Base-by-base conservation (phyloP, 2,888 invertebrate genomes). In the Sinhomidia bicolor region DNA sequence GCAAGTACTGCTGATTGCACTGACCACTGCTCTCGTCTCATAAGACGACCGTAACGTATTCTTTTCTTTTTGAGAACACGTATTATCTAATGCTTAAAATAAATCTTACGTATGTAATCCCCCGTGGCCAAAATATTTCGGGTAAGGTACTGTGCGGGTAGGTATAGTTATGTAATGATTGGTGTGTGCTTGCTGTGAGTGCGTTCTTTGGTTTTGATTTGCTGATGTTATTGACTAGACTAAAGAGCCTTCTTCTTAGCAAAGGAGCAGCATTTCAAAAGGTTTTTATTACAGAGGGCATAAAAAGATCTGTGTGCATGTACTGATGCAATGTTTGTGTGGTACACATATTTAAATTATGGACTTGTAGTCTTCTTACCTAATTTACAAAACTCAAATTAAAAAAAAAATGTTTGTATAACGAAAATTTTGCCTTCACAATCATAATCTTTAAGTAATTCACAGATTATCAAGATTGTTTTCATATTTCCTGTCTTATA, bases 401-500 rank as follows among this genome's bases (percentile, higher is more conserved):
- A 14, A 47, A 47, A 4, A 47, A 47, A 47, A 2, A 2, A 47
- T 14, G 36, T 36, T n/a, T n/a, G n/a, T n/a, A n/a, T n/a, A 51
- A 9, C 51, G n/a, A 14, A 51, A 10, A 51, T 9, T n/a, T 41
- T 41, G 41, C 51, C 51, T 4, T 51, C n/a, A n/a, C 17, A n/a
- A 4, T 17, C 65, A 65, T 32, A 6, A 23, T 26, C 10, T 26
- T 26, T 17, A 60, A 60, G 26, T 60, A 60, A 23, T 65, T 65
- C 65, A n/a, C 65, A 65, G 65, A 14, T 65, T 65, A 32, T 65
- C 2, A 65, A 6, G 36, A 36, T 36, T 36, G 32, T 65, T 65
- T 65, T 32, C 65, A 65, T 65, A 29, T 32, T 65, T 32, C 32
- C 26, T 23, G 23, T 32, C n/a, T 65, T 32, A 26, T 14, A 65